phyloP scores from a whole-genome alignment of 2,888 invertebrate genomes.

The Drosophila ezoana region DNA sequence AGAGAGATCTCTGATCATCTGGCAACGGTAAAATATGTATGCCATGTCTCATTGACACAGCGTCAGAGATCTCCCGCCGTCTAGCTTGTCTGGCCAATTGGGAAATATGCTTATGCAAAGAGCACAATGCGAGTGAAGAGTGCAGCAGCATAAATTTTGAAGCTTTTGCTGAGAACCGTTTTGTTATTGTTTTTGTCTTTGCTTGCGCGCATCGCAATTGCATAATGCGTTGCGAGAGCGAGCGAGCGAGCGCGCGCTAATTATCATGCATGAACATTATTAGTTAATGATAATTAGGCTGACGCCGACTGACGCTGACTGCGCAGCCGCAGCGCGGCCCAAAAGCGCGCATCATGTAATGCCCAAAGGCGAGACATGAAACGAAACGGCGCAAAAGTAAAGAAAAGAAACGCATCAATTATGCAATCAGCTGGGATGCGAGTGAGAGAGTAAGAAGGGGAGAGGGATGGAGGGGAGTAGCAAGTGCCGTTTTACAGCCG shows the following conservation, averaged over 20 bases:
- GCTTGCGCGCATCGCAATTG: conserved; percentile 35
- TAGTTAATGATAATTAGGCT: conserved; percentile 37
- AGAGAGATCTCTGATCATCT: background rate
- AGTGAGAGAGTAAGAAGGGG: background rate
- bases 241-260: conserved; percentile 21
- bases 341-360: conserved; percentile 29
- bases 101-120: background rate
- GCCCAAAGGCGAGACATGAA: conserved; percentile 39
- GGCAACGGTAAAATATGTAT: background rate
- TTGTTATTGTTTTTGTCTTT: conserved; percentile 8
- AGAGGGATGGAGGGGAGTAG: conserved; percentile 1
- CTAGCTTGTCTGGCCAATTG: background rate
- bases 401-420: conserved; percentile 55
- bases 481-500: conserved; percentile 30
- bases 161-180: conserved; percentile 21
- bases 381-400: conserved; percentile 22
- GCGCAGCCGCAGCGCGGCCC: conserved; percentile 14
- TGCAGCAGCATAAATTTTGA: background rate
- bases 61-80: background rate
- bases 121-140: conserved; percentile 3
- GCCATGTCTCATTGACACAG: no score
- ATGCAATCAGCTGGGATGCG: conserved; percentile 53
- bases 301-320: conserved; percentile 17
- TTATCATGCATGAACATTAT: conserved; percentile 37
- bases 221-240: conserved; percentile 33